phyloP scores from a whole-genome alignment of 2,797 vertebrate genomes.

The Fundulus diaphanus region DNA sequence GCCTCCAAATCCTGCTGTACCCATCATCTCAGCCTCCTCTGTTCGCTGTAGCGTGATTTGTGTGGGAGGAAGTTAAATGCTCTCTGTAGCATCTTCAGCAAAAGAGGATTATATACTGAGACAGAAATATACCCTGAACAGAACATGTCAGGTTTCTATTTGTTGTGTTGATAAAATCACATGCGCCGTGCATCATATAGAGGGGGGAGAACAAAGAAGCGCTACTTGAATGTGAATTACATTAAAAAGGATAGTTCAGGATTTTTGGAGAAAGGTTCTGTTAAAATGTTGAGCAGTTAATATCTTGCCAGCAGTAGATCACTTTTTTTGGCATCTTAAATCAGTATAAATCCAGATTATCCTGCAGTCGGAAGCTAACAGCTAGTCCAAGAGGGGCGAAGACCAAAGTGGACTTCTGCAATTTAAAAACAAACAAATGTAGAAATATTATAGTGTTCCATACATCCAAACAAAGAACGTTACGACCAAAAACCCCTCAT shows the following conservation, averaged over 20 bases:
- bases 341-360: neutral
- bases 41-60: slow-evolving; percentile 54
- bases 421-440: neutral
- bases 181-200: neutral
- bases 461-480: too few species aligned
- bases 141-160: slow-evolving; percentile 34
- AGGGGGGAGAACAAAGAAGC: neutral
- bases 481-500: too few species aligned
- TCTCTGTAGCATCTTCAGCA: slow-evolving; percentile 69
- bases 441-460: neutral
- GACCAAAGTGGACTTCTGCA: neutral
- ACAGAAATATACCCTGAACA: slow-evolving; percentile 48
- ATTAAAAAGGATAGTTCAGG: neutral
- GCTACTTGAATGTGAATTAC: neutral
- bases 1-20: slow-evolving; percentile 57
- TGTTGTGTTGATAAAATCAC: neutral
- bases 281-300: neutral
- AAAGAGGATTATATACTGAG: slow-evolving; percentile 67
- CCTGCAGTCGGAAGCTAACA: neutral
- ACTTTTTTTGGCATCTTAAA: neutral
- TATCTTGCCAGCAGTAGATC: neutral
- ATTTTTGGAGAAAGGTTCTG: neutral
- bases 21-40: slow-evolving; percentile 49
- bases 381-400: neutral
- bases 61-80: slow-evolving; percentile 76